A percentile compares a stretch with the other conserved stretches of the same genome.
phyloP scores from a whole-genome alignment of 2,888 invertebrate genomes.

The Odontothrips loti region DNA sequence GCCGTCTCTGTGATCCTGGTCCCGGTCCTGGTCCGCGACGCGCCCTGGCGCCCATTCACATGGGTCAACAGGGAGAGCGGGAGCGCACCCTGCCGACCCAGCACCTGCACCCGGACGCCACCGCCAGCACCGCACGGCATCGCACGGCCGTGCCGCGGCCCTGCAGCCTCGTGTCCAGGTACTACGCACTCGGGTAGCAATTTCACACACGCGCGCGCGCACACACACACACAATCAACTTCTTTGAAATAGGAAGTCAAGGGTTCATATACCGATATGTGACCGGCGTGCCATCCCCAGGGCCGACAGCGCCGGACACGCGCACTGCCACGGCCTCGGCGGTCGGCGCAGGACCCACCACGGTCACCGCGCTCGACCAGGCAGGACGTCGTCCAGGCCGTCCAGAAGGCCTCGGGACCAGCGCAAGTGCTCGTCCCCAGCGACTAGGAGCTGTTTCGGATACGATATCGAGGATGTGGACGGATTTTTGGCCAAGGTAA shows the following conservation, averaged over 20 bases:
- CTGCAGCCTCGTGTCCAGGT: neutral
- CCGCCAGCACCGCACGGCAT: neutral
- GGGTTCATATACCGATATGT: too few relatives aligned
- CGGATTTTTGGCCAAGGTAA: neutral
- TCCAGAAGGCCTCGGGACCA: neutral
- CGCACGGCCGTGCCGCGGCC: neutral
- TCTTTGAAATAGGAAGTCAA: too few relatives aligned
- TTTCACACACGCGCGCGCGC: too few relatives aligned
- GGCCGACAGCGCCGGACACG: neutral
- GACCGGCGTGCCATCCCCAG: neutral
- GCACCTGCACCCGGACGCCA: slow-evolving; percentile 4
- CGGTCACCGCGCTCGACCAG: neutral
- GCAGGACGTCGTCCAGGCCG: neutral
- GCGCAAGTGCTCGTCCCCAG: too few relatives aligned
- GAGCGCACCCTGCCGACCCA: neutral
- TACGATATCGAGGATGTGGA: slow-evolving; percentile 13
- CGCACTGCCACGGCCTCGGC: neutral
- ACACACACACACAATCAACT: too few relatives aligned
- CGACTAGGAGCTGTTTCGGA: neutral
- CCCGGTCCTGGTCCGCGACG: too few relatives aligned
- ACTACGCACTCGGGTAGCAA: too few relatives aligned
- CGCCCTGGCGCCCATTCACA: too few relatives aligned
- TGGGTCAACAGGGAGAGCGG: neutral
- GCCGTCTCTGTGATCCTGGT: too few relatives aligned
- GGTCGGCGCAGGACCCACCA: neutral